These are phyloP conservation scores for Sebastes aleutianus DNA, from an alignment of 2,797 vertebrate genomes.

Conservation along the genomic window DNA sequence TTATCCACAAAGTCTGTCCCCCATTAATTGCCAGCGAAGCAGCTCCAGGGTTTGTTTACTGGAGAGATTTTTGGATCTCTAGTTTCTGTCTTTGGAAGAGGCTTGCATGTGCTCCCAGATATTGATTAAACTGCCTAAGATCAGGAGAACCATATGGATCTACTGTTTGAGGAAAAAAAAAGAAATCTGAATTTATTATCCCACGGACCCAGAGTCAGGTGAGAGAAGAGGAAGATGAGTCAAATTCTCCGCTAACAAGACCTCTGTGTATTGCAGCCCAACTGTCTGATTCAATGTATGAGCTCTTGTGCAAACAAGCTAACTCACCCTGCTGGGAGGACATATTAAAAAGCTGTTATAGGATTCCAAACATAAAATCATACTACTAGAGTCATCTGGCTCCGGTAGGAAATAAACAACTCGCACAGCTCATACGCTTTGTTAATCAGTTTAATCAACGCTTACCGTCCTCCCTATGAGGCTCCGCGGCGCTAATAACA, in stretches of 20 bases:
- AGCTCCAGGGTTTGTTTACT: conserved; percentile 45
- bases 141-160: conserved; percentile 32
- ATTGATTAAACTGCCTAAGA: conserved; percentile 51
- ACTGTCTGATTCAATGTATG: not conserved
- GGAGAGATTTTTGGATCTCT: conserved; percentile 15
- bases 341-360: not conserved
- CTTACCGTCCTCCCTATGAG: not conserved
- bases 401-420: not conserved
- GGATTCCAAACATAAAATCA: not conserved
- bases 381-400: not conserved
- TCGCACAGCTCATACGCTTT: not conserved
- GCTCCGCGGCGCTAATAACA: not conserved
- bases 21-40: conserved; percentile 22
- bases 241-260: conserved; percentile 2
- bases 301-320: not conserved
- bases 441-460: not conserved
- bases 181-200: conserved; percentile 17
- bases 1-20: conserved; percentile 19
- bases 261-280: not conserved
- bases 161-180: not conserved
- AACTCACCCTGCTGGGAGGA: not conserved
- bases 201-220: not conserved
- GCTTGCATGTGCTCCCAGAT: conserved; percentile 28
- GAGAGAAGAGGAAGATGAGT: conserved; percentile 14
- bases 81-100: conserved; percentile 16